Percentiles rank a stretch among this genome's conserved stretches.
phyloP scores from a whole-genome alignment of 2,113 vertebrate genomes.

The Campylomormyrus tamandua region DNA sequence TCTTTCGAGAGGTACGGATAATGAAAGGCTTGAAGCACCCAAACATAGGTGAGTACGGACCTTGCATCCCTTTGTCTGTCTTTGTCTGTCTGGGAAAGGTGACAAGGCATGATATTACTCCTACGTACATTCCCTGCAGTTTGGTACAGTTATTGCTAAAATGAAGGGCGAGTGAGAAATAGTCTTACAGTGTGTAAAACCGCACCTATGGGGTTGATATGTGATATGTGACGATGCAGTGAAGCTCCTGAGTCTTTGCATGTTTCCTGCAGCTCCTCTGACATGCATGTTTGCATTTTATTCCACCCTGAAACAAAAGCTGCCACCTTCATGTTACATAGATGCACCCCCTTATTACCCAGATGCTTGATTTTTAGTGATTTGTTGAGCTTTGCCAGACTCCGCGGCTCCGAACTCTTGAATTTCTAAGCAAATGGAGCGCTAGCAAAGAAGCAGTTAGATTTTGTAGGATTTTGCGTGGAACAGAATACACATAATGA shows the following conservation, averaged over 20 bases:
- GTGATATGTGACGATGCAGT: neutral
- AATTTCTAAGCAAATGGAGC: neutral
- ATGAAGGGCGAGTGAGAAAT: neutral
- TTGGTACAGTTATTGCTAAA: neutral
- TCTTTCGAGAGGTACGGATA: constrained; percentile 87
- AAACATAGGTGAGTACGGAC: constrained; percentile 77
- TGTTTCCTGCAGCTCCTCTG: neutral
- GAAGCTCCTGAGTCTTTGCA: neutral
- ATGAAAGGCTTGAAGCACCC: constrained; percentile 90
- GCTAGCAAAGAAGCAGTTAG: neutral
- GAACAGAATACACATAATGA: neutral
- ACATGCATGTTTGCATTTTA: neutral
- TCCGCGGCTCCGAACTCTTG: neutral
- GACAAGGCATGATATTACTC: neutral
- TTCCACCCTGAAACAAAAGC: neutral
- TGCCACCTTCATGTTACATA: neutral
- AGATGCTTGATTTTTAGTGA: neutral
- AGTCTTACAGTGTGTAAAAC: neutral
- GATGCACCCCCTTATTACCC: neutral
- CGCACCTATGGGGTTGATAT: neutral
- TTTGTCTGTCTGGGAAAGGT: neutral
- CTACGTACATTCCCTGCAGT: neutral
- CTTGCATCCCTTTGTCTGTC: neutral
- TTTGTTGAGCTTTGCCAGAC: neutral
- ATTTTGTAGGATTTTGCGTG: no score